phyloP scores from a whole-genome alignment of 2,113 vertebrate genomes.

The Thryonomys swinderianus region DNA sequence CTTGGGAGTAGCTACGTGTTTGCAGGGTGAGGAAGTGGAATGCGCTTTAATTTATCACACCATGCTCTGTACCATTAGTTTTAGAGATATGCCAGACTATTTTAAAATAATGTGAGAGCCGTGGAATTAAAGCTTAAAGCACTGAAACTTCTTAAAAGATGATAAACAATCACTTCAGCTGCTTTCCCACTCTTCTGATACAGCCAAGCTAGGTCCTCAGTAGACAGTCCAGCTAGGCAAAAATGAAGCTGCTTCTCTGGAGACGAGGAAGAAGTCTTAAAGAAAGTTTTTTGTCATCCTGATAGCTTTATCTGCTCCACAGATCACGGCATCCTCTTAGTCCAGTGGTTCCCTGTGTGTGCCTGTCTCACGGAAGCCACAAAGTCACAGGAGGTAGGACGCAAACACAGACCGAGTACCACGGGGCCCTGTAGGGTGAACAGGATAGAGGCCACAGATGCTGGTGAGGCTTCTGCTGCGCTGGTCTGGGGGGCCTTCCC shows the following conservation, averaged over 20 bases:
- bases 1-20: slow-evolving; percentile 73
- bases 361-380: rapidly evolving
- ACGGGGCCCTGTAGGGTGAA: rapidly evolving
- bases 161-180: neutral
- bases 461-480: rapidly evolving
- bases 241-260: neutral
- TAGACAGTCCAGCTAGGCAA: rapidly evolving
- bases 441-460: rapidly evolving
- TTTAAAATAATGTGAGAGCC: slow-evolving; percentile 59
- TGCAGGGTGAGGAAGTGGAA: slow-evolving; percentile 60
- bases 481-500: rapidly evolving
- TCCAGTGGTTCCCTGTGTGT: rapidly evolving
- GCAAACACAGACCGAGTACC: rapidly evolving
- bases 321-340: rapidly evolving
- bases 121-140: neutral
- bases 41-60: slow-evolving; percentile 81
- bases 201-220: neutral
- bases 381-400: rapidly evolving
- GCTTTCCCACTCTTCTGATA: neutral
- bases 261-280: rapidly evolving
- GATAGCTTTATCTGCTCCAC: neutral
- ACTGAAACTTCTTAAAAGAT: neutral
- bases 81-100: slow-evolving; percentile 62
- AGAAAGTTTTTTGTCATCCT: neutral
- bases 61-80: slow-evolving; percentile 67